A percentile compares a stretch with the other conserved stretches of the same genome.
Conservation (phyloP, 2,888 invertebrate genomes). For the Plusia festucae region DNA sequence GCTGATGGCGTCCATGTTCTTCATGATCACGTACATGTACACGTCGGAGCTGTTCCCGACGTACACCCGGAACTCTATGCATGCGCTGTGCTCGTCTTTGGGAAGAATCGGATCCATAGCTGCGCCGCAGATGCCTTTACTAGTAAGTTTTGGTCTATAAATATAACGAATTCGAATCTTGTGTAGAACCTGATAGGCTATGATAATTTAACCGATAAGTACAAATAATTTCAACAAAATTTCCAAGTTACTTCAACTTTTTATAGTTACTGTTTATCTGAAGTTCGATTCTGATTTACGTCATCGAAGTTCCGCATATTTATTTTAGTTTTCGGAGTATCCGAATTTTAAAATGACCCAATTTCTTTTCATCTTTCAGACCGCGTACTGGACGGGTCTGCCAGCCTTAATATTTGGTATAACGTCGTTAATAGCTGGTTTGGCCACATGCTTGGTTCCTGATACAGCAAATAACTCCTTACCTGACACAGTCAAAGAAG, state of each 20-base stretch:
- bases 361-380: constrained; percentile 64
- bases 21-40: constrained; percentile 90
- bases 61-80: constrained; percentile 90
- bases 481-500: constrained; percentile 79
- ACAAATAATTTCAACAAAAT: too few relatives aligned
- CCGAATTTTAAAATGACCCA: too few relatives aligned
- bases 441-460: constrained; percentile 75
- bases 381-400: constrained; percentile 77
- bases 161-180: neutral
- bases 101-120: constrained; percentile 91
- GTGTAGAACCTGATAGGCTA: neutral
- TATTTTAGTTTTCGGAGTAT: too few relatives aligned
- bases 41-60: constrained; percentile 92
- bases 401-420: constrained; percentile 77
- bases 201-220: too few relatives aligned
- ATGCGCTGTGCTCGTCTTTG: constrained; percentile 91
- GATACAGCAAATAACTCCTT: constrained; percentile 73
- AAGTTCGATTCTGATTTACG: too few relatives aligned
- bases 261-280: too few relatives aligned
- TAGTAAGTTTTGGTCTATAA: constrained; percentile 78
- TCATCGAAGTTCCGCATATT: too few relatives aligned
- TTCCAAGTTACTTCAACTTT: too few relatives aligned
- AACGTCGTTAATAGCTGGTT: constrained; percentile 71
- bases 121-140: constrained; percentile 91
- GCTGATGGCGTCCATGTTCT: constrained; percentile 90